A percentile compares a stretch with the other conserved stretches of the same genome.
phyloP scores from a whole-genome alignment of 2,888 invertebrate genomes.

The Tryphoninae sp. region DNA sequence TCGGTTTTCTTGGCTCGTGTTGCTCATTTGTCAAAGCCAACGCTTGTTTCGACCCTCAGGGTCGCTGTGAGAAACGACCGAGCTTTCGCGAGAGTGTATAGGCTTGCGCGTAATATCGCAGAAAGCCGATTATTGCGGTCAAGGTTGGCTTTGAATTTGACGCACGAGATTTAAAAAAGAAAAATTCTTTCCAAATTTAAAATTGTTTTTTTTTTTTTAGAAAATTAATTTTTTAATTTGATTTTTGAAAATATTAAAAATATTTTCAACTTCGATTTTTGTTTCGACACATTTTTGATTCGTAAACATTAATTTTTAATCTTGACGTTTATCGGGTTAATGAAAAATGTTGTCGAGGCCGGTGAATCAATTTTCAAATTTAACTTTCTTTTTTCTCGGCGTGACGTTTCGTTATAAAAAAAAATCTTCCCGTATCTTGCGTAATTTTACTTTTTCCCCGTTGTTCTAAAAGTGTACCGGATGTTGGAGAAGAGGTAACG shows the following conservation, averaged over 20 bases:
- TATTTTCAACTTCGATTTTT: too few relatives aligned
- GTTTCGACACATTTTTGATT: too few relatives aligned
- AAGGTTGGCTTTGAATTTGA: constrained; percentile 35
- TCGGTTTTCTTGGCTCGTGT: constrained; percentile 49
- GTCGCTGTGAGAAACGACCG: constrained; percentile 46
- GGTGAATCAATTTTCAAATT: too few relatives aligned
- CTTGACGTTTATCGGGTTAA: too few relatives aligned
- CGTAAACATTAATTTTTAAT: too few relatives aligned
- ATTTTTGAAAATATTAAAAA: too few relatives aligned
- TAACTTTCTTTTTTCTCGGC: too few relatives aligned
- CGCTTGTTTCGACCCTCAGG: constrained; percentile 31
- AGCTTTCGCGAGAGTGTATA: constrained; percentile 44
- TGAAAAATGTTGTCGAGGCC: too few relatives aligned
- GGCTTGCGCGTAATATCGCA: constrained; percentile 10
- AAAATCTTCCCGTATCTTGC: constrained; percentile 32
- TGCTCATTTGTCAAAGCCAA: constrained; percentile 49
- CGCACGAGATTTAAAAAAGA: not conserved
- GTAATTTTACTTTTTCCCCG: constrained; percentile 30
- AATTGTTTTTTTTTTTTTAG: too few relatives aligned
- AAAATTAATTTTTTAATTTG: too few relatives aligned
- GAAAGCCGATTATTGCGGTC: constrained; percentile 39
- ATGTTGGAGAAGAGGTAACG: constrained; percentile 48
- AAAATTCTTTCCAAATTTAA: too few relatives aligned
- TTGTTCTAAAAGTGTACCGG: constrained; percentile 66
- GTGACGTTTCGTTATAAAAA: constrained; percentile 4